Base-by-base conservation (phyloP, 1,140 invertebrate genomes). In the Chrysopa pallens region DNA sequence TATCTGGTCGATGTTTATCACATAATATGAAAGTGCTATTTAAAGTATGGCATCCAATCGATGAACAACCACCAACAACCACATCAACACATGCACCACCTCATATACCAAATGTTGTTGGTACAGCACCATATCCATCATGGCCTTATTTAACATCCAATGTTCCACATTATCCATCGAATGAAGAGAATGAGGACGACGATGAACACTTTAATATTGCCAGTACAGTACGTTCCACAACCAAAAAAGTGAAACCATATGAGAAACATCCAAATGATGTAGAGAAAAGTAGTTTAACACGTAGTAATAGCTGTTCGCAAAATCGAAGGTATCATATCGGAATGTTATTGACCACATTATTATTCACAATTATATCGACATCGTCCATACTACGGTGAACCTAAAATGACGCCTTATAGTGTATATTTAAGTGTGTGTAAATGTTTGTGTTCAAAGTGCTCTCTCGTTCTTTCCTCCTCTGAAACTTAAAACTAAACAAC, bases 1-100 rank as follows among this genome's bases (percentile, higher is more conserved):
- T 91, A 59, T 85, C 88, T 50, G 86, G 87, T 36, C 75, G 86
- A 40, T 94, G 90, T 67, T 76, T 81, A 35, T 84, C 80, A 47
- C 78, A 93, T 60, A 91, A 93, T 68, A 94, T 93, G 89, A 92
- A 91, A 70, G 82, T 93, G 36, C 84, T 93, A 23, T 93, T 94
- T 67, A 90, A 92, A 62, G 87, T 91, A 36, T 91, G 86, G 70
- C 88, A 84, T 66, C 74, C 74, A 54, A 67, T 62, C 40, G 72
- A 67, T 56, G 69, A 69, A 40, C 9, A 46, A 63, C 67, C 42
- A 46, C 58, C 49, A 47, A 58, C 50, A 59, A 55, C 59, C 48
- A 60, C 57, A 40, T 55, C 60, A 53, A 65, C 48, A 54, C 68
- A 54, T 31, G 55, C 61, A 15, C 70, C 71, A 39, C 59, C 60